Conservation (phyloP, 1,140 invertebrate species). For the Pteromalus puparum region DNA sequence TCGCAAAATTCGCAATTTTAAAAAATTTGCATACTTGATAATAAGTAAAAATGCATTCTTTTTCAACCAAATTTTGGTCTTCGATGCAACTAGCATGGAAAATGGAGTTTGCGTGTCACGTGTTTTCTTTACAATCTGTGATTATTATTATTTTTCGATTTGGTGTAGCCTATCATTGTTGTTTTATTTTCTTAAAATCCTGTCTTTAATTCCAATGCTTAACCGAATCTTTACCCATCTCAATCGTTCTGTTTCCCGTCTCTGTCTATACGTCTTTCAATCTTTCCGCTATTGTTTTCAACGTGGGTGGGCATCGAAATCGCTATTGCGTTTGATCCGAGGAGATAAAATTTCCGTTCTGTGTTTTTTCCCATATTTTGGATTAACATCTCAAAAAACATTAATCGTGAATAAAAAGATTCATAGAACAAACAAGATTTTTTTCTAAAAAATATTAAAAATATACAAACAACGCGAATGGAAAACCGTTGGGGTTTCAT, state of each 20-base stretch:
- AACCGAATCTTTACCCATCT: slow-evolving; percentile 41
- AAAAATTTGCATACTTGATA: not conserved
- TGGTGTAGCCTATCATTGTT: slow-evolving; percentile 49
- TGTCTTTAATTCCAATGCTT: slow-evolving; percentile 35
- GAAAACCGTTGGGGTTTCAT: slow-evolving; percentile 28
- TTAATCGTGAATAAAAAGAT: slow-evolving; percentile 42
- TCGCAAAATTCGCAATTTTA: not conserved
- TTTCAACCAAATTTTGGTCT: slow-evolving; percentile 49
- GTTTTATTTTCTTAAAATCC: slow-evolving; percentile 47
- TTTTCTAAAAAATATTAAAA: slow-evolving; percentile 40
- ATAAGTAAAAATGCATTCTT: not conserved
- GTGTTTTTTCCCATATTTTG: slow-evolving; percentile 18
- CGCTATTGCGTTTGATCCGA: slow-evolving; percentile 32
- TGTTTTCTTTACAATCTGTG: slow-evolving; percentile 50
- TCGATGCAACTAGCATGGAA: slow-evolving; percentile 43
- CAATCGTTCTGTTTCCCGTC: slow-evolving; percentile 40
- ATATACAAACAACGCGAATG: slow-evolving; percentile 44
- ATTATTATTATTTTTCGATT: slow-evolving; percentile 51
- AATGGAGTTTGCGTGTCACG: slow-evolving; percentile 43
- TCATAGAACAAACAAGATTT: slow-evolving; percentile 51
- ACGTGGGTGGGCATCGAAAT: slow-evolving; percentile 43
- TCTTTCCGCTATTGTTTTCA: slow-evolving; percentile 39
- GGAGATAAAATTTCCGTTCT: slow-evolving; percentile 15
- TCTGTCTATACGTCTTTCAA: slow-evolving; percentile 39
- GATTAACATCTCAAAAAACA: slow-evolving; percentile 23